Evolutionary conservation across 2,888 invertebrate genomes (phyloP).

Genomic region (Drosophila sordidapex): DNA sequence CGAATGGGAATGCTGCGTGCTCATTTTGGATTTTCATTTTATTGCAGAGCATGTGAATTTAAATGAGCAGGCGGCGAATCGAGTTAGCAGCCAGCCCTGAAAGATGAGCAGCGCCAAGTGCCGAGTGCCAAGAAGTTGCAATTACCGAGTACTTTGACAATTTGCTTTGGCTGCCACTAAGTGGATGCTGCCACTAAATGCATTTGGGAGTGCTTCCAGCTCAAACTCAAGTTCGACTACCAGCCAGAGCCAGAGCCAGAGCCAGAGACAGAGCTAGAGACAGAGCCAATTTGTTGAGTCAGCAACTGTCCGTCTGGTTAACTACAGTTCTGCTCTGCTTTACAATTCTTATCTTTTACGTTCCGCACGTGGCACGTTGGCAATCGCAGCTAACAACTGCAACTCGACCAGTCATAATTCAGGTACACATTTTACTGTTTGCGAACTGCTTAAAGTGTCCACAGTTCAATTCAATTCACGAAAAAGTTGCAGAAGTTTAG

Average conservation of each 20-base stretch:
- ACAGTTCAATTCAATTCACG: background rate
- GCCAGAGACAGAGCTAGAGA: constrained; percentile 28
- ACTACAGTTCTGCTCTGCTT: background rate
- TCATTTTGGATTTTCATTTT: constrained; percentile 48
- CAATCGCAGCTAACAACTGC: background rate
- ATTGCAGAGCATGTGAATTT: constrained; percentile 53
- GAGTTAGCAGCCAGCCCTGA: constrained; percentile 5
- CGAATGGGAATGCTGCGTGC: constrained; percentile 36
- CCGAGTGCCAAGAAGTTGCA: constrained; percentile 39
- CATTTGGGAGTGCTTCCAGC: constrained; percentile 32
- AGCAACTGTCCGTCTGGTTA: constrained; percentile 28
- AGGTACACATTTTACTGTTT: background rate
- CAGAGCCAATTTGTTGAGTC: constrained; percentile 44
- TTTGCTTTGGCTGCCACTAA: constrained; percentile 35
- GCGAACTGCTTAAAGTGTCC: background rate
- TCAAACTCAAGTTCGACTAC: background rate
- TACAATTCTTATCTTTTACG: constrained; percentile 30
- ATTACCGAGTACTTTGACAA: constrained; percentile 54
- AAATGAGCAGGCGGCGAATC: constrained; percentile 39
- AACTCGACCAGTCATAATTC: background rate
- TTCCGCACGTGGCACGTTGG: constrained; percentile 16
- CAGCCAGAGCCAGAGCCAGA: constrained; percentile 5
- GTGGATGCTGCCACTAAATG: constrained; percentile 37
- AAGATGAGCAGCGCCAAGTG: constrained; percentile 5
- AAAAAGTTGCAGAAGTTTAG: background rate